Evolutionary conservation across 2,888 invertebrate species (phyloP).

Genomic region (Idaea aversata): DNA sequence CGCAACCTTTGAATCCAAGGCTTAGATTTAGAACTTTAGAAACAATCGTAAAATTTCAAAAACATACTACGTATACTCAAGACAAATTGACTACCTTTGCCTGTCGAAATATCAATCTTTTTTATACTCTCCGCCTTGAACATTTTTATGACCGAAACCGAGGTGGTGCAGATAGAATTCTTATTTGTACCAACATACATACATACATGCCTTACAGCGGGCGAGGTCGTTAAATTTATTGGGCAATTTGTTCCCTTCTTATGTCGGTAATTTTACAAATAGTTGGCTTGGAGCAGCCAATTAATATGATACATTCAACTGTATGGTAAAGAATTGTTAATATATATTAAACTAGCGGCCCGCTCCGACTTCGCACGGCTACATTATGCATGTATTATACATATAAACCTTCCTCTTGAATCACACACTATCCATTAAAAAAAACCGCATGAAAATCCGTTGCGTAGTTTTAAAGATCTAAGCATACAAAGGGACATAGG

Average conservation of each 20-base stretch:
- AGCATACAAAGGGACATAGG: too few species aligned
- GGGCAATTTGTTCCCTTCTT: background rate
- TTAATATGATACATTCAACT: background rate
- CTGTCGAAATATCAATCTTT: conserved; percentile 2
- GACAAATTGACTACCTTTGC: background rate
- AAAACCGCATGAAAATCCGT: too few species aligned
- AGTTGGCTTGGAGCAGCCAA: background rate
- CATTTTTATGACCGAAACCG: background rate
- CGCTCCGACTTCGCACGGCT: too few species aligned
- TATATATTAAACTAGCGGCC: too few species aligned
- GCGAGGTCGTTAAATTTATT: background rate
- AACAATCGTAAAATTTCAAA: background rate
- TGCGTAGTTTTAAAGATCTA: too few species aligned
- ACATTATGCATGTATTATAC: too few species aligned
- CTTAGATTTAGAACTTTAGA: too few species aligned
- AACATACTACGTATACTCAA: background rate
- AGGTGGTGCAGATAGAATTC: background rate
- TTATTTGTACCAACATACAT: background rate
- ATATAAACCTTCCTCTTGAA: too few species aligned
- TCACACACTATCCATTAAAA: too few species aligned
- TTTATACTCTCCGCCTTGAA: background rate
- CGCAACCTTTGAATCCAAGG: too few species aligned
- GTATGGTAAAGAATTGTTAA: background rate
- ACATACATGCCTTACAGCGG: background rate
- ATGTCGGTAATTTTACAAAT: background rate